Evolutionary conservation across 2,113 vertebrate species (phyloP).

Genomic region (Chascanopsetta lugubris): DNA sequence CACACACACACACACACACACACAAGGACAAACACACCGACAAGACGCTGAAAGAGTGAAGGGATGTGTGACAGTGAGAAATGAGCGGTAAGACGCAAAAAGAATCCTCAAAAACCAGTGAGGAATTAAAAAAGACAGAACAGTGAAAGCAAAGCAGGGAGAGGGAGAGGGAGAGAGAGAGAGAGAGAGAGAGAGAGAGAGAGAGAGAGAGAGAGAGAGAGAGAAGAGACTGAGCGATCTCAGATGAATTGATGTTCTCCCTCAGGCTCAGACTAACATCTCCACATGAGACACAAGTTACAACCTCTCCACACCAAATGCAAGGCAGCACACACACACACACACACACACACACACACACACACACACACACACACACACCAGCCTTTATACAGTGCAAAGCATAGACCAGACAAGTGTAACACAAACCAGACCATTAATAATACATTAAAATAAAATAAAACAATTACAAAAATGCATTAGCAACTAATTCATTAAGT

Average conservation of each 20-base stretch:
- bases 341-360: background rate
- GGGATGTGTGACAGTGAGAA: background rate
- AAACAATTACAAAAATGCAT: background rate
- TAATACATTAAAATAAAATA: background rate
- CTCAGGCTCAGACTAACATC: conserved; percentile 11
- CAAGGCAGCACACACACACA: too few relatives aligned
- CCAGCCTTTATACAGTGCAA: too few relatives aligned
- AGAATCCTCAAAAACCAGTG: conserved; percentile 4
- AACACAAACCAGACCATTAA: background rate
- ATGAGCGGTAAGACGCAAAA: background rate
- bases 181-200: background rate
- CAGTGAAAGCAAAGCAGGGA: background rate
- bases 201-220: background rate
- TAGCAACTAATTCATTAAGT: too few relatives aligned
- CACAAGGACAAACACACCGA: background rate
- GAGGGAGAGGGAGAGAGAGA: background rate
- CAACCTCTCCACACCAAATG: conserved; percentile 36
- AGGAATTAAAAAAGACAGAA: background rate
- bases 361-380: background rate
- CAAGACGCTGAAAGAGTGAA: conserved; percentile 1
- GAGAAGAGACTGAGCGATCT: background rate
- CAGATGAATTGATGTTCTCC: conserved; percentile 46
- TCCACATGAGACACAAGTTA: conserved; percentile 22
- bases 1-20: background rate
- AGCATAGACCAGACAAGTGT: background rate